Percentiles rank a stretch among this genome's conserved stretches.
Evolutionary conservation across 1,140 invertebrate genomes (phyloP).

Genomic region (Panagrolaimus sp.): DNA sequence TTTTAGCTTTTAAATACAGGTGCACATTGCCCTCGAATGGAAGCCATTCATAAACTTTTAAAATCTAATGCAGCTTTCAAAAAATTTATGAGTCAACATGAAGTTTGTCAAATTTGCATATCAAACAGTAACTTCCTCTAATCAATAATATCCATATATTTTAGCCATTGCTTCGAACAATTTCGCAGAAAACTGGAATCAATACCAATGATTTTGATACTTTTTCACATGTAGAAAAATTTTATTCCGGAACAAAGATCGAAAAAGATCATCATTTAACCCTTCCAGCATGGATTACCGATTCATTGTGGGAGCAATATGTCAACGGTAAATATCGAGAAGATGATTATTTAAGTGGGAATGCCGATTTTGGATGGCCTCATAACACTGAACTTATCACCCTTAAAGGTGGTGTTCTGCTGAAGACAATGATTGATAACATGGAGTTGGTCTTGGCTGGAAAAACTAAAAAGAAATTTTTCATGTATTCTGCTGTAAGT

Average conservation of each 20-base stretch:
- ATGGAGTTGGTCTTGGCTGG: not conserved
- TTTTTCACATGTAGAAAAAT: not conserved
- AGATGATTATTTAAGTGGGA: slow-evolving; percentile 18
- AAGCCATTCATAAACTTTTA: not conserved
- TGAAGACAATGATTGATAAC: slow-evolving; percentile 24
- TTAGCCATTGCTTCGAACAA: not conserved
- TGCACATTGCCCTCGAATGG: slow-evolving; percentile 17
- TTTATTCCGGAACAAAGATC: slow-evolving; percentile 19
- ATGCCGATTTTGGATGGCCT: slow-evolving; percentile 3
- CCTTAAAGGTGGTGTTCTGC: slow-evolving; percentile 17
- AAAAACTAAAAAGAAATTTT: not conserved
- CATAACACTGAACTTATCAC: slow-evolving; percentile 22
- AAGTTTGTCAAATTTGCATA: slow-evolving; percentile 22
- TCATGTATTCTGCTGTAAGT: slow-evolving; percentile 16
- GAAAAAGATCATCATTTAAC: slow-evolving; percentile 22
- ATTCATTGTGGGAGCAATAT: slow-evolving; percentile 1
- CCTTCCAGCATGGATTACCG: slow-evolving; percentile 22
- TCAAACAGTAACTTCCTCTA: too few relatives aligned
- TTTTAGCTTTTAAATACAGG: not conserved
- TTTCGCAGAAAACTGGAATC: slow-evolving; percentile 20
- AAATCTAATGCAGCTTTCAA: slow-evolving; percentile 6
- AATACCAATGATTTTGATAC: slow-evolving; percentile 18
- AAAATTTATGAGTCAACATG: slow-evolving; percentile 8
- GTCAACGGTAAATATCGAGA: not conserved
- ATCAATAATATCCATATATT: too few relatives aligned